phyloP scores from a whole-genome alignment of 2,888 invertebrate genomes.

The Scrobipalpa atriplicella region DNA sequence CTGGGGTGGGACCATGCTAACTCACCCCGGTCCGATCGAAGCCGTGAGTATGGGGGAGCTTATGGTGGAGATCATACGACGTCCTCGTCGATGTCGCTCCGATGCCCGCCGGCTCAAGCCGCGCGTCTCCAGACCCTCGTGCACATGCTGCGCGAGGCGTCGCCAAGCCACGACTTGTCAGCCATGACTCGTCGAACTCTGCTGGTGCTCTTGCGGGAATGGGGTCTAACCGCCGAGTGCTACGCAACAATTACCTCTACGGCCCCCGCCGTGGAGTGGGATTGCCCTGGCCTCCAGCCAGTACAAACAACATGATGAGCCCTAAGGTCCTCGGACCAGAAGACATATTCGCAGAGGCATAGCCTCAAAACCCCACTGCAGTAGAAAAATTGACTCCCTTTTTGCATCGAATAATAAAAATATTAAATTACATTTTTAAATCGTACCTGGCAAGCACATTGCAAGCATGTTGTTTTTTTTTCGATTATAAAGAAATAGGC shows the following conservation, averaged over 20 bases:
- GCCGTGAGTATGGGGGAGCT: no score
- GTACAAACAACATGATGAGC: neutral
- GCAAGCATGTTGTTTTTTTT: no score
- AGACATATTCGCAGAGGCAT: neutral
- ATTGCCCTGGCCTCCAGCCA: neutral
- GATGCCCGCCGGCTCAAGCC: neutral
- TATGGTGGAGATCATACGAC: no score
- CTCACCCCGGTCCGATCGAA: neutral
- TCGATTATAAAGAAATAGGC: no score
- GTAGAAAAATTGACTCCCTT: constrained; percentile 8
- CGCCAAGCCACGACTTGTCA: constrained; percentile 9
- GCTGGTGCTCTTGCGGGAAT: constrained; percentile 1
- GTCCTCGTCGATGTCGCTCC: neutral
- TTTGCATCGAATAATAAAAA: no score
- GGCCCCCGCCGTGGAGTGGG: neutral
- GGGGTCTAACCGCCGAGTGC: neutral
- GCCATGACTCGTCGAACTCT: neutral
- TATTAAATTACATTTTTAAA: no score
- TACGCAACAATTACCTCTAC: neutral
- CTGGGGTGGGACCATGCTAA: constrained; percentile 2
- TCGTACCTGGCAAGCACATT: no score
- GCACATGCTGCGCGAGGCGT: constrained; percentile 1
- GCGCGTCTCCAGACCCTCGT: constrained; percentile 5
- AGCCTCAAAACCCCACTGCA: constrained; percentile 5
- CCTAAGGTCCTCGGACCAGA: neutral